These are phyloP conservation scores for Engraulis encrasicolus DNA, from an alignment of 2,113 vertebrate genomes.

Conservation along the genomic window DNA sequence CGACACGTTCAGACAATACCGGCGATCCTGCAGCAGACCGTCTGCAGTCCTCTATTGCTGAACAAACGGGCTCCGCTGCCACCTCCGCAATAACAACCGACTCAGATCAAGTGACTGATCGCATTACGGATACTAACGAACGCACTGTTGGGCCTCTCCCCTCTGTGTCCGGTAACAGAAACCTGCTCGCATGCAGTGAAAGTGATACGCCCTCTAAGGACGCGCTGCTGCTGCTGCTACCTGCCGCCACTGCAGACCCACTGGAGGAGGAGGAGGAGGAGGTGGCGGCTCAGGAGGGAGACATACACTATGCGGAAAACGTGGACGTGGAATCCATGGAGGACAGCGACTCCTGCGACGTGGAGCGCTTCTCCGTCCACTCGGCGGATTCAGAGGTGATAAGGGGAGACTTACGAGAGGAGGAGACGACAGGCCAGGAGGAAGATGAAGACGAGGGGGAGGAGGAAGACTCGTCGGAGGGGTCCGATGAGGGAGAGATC, in stretches of 20 bases:
- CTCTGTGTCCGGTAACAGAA: slow-evolving; percentile 39
- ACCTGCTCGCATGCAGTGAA: slow-evolving; percentile 46
- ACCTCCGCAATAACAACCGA: slow-evolving; percentile 2
- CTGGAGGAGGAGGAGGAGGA: no score
- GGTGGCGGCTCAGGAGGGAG: background rate
- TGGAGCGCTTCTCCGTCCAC: slow-evolving; percentile 11
- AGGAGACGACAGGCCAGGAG: background rate
- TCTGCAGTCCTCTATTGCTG: slow-evolving; percentile 16
- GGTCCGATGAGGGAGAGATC: background rate
- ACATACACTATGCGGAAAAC: slow-evolving; percentile 23
- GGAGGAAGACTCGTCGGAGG: background rate
- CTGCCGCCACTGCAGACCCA: slow-evolving; percentile 9
- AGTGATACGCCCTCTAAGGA: slow-evolving; percentile 33
- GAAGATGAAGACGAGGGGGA: background rate
- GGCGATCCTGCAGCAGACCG: background rate
- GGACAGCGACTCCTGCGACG: background rate
- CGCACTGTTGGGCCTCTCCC: slow-evolving; percentile 30
- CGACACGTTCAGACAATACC: background rate
- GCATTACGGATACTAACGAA: background rate
- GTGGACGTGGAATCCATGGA: slow-evolving; percentile 32
- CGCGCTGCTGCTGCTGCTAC: background rate
- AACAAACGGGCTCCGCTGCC: slow-evolving; percentile 1
- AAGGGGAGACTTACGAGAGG: background rate
- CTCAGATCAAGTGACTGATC: slow-evolving; percentile 16
- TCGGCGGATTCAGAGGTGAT: background rate